Conservation (phyloP, 2,888 invertebrate species). For the Hipparchia sbordonii region DNA sequence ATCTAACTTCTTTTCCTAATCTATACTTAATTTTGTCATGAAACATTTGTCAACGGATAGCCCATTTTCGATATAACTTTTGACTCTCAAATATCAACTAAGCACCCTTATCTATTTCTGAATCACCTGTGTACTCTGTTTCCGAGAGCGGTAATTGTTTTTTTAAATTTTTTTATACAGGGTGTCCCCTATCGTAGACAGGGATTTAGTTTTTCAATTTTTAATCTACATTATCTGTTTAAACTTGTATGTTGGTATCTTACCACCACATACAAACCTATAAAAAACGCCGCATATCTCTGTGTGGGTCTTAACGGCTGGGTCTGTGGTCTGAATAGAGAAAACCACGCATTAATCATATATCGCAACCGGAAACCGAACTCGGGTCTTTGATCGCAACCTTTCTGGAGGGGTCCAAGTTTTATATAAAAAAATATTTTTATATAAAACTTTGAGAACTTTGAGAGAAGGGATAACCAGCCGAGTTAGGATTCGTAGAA, state of each 20-base stretch:
- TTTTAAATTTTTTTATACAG: too few species aligned
- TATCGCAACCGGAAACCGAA: conserved; percentile 35
- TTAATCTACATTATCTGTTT: neutral
- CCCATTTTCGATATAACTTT: neutral
- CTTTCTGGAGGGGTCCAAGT: conserved; percentile 44
- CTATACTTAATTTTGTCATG: too few species aligned
- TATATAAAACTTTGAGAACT: too few species aligned
- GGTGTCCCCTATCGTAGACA: too few species aligned
- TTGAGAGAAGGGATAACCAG: too few species aligned
- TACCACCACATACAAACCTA: conserved; percentile 84
- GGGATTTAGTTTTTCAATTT: too few species aligned
- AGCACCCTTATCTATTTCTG: neutral
- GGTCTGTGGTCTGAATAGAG: conserved; percentile 73
- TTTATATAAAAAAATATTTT: too few species aligned
- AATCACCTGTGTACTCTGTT: conserved; percentile 8
- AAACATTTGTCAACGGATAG: neutral
- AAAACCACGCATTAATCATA: conserved; percentile 72
- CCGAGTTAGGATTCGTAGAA: too few species aligned
- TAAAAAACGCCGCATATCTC: conserved; percentile 55
- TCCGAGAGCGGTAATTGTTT: neutral
- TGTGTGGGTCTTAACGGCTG: conserved; percentile 67
- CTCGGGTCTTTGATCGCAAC: conserved; percentile 36
- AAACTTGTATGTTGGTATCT: conserved; percentile 78
- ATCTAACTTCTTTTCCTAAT: too few species aligned
- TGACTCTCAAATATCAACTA: neutral